phyloP scores from a whole-genome alignment of 1,140 invertebrate species.

The Anoplolepis gracilipes region DNA sequence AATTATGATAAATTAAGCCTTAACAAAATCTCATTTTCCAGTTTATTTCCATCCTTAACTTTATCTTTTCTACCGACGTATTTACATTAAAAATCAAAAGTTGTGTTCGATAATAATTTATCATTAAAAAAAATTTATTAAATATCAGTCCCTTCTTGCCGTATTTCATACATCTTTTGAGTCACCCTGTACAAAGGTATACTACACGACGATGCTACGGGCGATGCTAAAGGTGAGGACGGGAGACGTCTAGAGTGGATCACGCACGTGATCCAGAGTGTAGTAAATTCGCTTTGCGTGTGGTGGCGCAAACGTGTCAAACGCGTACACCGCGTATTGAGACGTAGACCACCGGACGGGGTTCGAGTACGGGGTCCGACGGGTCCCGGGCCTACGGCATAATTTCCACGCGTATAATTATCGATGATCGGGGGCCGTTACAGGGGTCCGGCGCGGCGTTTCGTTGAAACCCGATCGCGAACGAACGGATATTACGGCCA shows the following conservation, averaged over 20 bases:
- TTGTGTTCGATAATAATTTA: not conserved
- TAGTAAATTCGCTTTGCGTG: conserved; percentile 52
- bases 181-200: not conserved
- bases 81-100: not conserved
- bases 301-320: conserved; percentile 47
- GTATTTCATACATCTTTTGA: not conserved
- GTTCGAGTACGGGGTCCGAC: conserved; percentile 17
- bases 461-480: conserved; percentile 51
- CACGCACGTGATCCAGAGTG: conserved; percentile 42
- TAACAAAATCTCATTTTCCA: not conserved
- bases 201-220: not conserved
- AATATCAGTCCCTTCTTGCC: not conserved
- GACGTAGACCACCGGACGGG: conserved; percentile 73
- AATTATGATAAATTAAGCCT: not conserved
- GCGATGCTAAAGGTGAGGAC: not conserved
- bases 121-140: not conserved
- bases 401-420: conserved; percentile 75
- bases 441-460: conserved; percentile 3
- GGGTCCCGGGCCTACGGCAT: conserved; percentile 51
- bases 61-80: not conserved
- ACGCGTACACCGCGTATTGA: conserved; percentile 63
- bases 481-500: conserved; percentile 10
- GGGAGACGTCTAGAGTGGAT: conserved; percentile 13
- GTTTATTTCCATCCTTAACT: not conserved
- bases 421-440: conserved; percentile 68